phyloP scores from a whole-genome alignment of 2,113 vertebrate genomes.

The Rhombomys opimus region DNA sequence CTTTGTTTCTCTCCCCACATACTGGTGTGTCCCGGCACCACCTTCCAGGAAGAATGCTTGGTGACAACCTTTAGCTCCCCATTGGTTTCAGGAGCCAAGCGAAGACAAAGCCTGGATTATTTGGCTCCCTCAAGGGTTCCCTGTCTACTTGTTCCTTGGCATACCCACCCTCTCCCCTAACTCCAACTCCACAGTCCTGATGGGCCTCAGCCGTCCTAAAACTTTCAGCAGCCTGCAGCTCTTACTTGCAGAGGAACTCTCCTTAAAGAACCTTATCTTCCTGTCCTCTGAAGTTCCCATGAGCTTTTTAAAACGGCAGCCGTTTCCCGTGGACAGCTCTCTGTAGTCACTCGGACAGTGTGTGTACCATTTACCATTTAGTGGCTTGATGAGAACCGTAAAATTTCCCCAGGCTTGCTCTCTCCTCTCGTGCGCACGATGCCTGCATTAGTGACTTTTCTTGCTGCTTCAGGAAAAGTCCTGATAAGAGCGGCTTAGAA shows the following conservation, averaged over 20 bases:
- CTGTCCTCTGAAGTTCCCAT: background rate
- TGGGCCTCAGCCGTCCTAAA: background rate
- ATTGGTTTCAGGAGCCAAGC: background rate
- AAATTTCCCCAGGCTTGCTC: background rate
- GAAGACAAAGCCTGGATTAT: background rate
- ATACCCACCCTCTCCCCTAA: background rate
- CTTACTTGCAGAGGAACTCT: background rate
- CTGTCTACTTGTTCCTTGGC: background rate
- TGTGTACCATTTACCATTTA: background rate
- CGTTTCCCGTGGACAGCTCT: conserved; percentile 2
- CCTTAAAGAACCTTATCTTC: background rate
- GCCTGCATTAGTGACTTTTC: background rate
- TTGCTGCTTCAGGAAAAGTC: background rate
- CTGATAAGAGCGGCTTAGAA: background rate
- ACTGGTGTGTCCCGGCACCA: background rate
- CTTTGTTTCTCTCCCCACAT: background rate
- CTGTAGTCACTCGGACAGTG: background rate
- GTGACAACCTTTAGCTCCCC: background rate
- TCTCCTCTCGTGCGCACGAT: background rate
- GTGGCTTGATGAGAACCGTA: background rate
- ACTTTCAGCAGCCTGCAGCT: background rate
- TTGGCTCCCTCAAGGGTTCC: background rate
- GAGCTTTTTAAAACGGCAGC: background rate
- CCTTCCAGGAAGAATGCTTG: background rate
- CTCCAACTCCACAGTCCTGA: background rate